phyloP scores from a whole-genome alignment of 2,113 vertebrate species.

The Piprites chloris region DNA sequence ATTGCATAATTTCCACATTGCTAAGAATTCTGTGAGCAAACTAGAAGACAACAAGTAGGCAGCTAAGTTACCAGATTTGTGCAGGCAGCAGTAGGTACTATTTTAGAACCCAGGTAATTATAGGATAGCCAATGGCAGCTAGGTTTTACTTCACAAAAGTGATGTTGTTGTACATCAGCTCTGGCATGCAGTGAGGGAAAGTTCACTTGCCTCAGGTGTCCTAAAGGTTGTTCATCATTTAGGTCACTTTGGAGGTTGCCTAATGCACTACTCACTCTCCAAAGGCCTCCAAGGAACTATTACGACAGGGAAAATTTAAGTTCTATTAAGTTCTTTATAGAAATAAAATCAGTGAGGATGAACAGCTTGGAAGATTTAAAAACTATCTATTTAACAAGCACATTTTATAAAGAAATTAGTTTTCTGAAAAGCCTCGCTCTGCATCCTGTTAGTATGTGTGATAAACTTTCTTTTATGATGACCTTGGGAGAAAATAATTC shows the following conservation, averaged over 20 bases:
- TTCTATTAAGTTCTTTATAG: neutral
- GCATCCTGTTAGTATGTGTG: neutral
- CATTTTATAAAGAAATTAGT: conserved; percentile 1
- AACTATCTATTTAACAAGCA: neutral
- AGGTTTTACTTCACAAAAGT: neutral
- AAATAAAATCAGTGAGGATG: conserved; percentile 37
- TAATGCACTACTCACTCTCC: neutral
- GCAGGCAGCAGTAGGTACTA: neutral
- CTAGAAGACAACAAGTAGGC: neutral
- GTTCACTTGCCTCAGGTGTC: neutral
- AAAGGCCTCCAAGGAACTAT: neutral
- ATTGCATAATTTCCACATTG: neutral
- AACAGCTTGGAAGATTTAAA: conserved; percentile 13
- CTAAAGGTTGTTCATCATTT: neutral
- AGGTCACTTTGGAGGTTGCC: neutral
- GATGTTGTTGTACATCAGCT: neutral
- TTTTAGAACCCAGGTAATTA: neutral
- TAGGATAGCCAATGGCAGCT: neutral
- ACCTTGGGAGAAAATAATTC: conserved; percentile 13
- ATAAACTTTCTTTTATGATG: conserved; percentile 18
- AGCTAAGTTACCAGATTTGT: neutral
- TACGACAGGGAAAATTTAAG: conserved; percentile 12
- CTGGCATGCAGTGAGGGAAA: neutral
- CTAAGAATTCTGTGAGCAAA: neutral
- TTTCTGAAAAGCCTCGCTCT: neutral